Percentiles rank a stretch among this genome's conserved stretches.
phyloP scores from a whole-genome alignment of 2,888 invertebrate genomes.

The Acleris emargana region DNA sequence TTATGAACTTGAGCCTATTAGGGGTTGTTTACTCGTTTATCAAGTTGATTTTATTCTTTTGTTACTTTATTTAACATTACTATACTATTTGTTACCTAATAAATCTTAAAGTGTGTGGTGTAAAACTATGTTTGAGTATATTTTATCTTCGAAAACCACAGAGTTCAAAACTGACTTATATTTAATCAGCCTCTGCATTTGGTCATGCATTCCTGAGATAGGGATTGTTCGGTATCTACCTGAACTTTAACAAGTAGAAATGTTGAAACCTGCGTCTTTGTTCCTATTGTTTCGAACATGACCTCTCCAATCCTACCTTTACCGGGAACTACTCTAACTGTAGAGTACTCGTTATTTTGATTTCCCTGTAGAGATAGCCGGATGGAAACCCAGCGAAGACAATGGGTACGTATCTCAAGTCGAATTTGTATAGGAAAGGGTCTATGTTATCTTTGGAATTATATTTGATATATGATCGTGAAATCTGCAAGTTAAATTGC shows the following conservation, averaged over 20 bases:
- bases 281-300: constrained; percentile 29
- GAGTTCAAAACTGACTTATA: neutral
- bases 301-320: constrained; percentile 28
- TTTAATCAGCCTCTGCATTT: no score
- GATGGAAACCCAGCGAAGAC: constrained; percentile 25
- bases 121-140: no score
- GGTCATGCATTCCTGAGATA: constrained; percentile 6
- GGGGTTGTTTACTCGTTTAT: constrained; percentile 15
- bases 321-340: constrained; percentile 17
- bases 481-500: neutral
- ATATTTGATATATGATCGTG: neutral
- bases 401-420: constrained; percentile 30
- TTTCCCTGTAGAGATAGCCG: constrained; percentile 29
- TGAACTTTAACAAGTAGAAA: constrained; percentile 29
- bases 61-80: neutral
- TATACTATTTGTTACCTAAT: neutral
- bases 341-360: constrained; percentile 23
- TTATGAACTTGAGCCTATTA: constrained; percentile 10
- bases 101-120: no score
- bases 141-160: neutral
- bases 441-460: constrained; percentile 5
- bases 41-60: neutral
- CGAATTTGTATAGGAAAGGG: constrained; percentile 14
- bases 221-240: constrained; percentile 15
- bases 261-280: constrained; percentile 20